These are phyloP conservation scores for Drosophila kuntzei DNA, from an alignment of 2,888 invertebrate genomes.

Conservation along the genomic window DNA sequence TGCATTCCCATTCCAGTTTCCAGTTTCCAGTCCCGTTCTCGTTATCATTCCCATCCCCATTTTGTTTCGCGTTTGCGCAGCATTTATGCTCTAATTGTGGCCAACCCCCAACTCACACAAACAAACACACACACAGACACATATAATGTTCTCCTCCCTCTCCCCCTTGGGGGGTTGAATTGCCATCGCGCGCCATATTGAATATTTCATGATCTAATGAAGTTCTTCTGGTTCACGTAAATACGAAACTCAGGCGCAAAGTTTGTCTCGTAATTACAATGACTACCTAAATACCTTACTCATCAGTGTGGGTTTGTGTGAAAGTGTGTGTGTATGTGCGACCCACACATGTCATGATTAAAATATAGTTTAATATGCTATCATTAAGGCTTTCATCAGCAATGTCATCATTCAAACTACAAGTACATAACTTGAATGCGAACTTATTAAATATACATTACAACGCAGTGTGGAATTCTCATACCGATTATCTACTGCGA, in stretches of 20 bases:
- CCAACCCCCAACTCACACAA: constrained; percentile 38
- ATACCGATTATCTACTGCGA: not conserved
- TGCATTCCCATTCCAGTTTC: constrained; percentile 22
- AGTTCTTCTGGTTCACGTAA: constrained; percentile 66
- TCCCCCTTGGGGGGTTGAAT: constrained; percentile 51
- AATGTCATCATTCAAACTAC: constrained; percentile 78
- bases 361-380: constrained; percentile 74
- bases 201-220: constrained; percentile 82
- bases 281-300: constrained; percentile 40
- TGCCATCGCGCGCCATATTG: constrained; percentile 73
- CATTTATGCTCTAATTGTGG: constrained; percentile 75
- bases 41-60: constrained; percentile 17
- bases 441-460: constrained; percentile 72
- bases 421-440: constrained; percentile 58
- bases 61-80: constrained; percentile 72
- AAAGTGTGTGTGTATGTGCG: constrained; percentile 26
- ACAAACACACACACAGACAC: constrained; percentile 20
- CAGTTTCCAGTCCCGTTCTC: constrained; percentile 21
- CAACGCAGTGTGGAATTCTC: not conserved
- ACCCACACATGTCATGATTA: constrained; percentile 62
- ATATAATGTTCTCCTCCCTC: not conserved
- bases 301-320: constrained; percentile 33
- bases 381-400: constrained; percentile 79
- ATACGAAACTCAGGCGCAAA: constrained; percentile 36
- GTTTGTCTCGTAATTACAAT: constrained; percentile 58